Conservation (phyloP, 1,140 invertebrate species). For the Cyclargus thomasi region DNA sequence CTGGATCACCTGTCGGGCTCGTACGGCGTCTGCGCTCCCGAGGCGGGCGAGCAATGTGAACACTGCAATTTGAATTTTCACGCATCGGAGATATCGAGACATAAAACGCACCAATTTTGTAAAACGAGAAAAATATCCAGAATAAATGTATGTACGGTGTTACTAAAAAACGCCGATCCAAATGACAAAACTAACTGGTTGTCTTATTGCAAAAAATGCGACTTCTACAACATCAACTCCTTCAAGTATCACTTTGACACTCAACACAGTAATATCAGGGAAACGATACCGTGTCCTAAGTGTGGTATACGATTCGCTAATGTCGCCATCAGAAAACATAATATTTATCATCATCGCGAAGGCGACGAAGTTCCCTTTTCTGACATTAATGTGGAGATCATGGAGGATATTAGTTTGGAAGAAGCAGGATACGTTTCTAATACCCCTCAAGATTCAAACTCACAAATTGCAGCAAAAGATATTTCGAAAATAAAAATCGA, state of each 20-base stretch:
- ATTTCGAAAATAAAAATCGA: neutral
- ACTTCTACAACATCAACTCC: conserved; percentile 14
- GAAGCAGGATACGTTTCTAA: neutral
- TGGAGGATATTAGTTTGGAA: conserved; percentile 4
- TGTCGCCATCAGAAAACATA: conserved; percentile 14
- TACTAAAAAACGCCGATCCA: conserved; percentile 11
- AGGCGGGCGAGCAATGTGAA: neutral
- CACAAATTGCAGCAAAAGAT: neutral
- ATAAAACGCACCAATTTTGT: conserved; percentile 5
- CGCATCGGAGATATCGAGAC: neutral
- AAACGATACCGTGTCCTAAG: neutral
- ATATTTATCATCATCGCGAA: conserved; percentile 5
- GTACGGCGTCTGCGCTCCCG: neutral
- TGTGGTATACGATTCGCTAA: conserved; percentile 3
- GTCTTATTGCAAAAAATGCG: conserved; percentile 23
- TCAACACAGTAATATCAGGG: neutral
- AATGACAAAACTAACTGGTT: conserved; percentile 16
- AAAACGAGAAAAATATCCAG: neutral
- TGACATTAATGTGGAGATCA: neutral
- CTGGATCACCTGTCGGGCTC: neutral
- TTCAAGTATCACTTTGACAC: conserved; percentile 17
- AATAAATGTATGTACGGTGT: conserved; percentile 15
- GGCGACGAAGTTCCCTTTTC: neutral
- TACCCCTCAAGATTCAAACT: neutral
- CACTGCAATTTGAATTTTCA: neutral